phyloP scores from a whole-genome alignment of 2,113 vertebrate species.

The Hymenochirus boettgeri region DNA sequence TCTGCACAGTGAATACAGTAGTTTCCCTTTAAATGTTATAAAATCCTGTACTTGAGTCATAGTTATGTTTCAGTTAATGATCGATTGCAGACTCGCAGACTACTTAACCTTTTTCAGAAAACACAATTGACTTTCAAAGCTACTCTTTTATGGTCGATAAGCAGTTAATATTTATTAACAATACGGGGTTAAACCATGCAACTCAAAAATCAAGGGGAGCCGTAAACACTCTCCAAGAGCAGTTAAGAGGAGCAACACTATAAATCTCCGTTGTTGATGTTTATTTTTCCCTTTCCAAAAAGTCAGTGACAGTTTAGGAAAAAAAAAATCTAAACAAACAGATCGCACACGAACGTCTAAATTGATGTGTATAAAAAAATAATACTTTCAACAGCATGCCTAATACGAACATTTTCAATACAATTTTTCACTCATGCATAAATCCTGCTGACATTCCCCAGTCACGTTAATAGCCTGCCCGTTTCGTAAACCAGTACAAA shows the following conservation, averaged over 20 bases:
- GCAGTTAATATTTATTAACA: neutral
- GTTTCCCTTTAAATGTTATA: no score
- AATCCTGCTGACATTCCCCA: constrained; percentile 99
- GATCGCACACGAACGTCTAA: constrained; percentile 53
- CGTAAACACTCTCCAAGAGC: neutral
- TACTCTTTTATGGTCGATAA: neutral
- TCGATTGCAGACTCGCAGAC: neutral
- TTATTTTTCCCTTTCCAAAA: constrained; percentile 68
- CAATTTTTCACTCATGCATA: constrained; percentile 99
- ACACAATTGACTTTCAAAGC: neutral
- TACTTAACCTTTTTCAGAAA: neutral
- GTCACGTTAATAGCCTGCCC: constrained; percentile 95
- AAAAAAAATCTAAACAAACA: constrained; percentile 58
- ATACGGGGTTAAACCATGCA: neutral
- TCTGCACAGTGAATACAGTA: no score
- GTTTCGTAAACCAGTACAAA: constrained; percentile 98
- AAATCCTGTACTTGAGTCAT: no score
- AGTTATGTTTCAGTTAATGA: neutral
- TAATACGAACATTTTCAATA: constrained; percentile 83
- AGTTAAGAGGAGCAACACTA: neutral
- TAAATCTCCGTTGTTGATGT: constrained; percentile 43
- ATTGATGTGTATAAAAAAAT: constrained; percentile 54
- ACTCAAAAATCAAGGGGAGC: neutral
- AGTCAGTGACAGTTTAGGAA: constrained; percentile 58
- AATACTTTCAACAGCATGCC: constrained; percentile 57